A percentile compares a stretch with the other conserved stretches of the same genome.
These are phyloP conservation scores for Tipula lateralis DNA, from an alignment of 2,888 invertebrate species.

Conservation along the genomic window DNA sequence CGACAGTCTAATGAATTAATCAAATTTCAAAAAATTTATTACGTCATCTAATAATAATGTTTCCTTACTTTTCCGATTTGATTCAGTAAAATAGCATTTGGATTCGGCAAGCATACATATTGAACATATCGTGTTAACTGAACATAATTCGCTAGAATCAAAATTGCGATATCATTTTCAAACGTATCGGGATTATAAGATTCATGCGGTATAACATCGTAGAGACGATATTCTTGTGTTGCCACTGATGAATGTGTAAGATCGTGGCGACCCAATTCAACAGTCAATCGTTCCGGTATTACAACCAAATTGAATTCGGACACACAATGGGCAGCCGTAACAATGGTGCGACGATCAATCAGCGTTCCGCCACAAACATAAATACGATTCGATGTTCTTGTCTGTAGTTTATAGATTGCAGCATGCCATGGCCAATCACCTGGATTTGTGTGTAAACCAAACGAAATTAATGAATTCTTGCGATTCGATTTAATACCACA, in stretches of 20 bases:
- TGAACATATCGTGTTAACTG: conserved; percentile 42
- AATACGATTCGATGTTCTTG: not conserved
- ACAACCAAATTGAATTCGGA: conserved; percentile 38
- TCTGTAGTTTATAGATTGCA: conserved; percentile 38
- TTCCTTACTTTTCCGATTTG: not conserved
- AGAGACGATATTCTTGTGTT: conserved; percentile 41
- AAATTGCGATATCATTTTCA: conserved; percentile 44
- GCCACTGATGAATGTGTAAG: conserved; percentile 42
- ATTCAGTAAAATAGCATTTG: not conserved
- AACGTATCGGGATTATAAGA: conserved; percentile 31
- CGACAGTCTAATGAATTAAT: conserved; percentile 34
- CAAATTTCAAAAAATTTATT: not conserved
- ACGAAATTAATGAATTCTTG: not conserved
- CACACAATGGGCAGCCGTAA: conserved; percentile 45
- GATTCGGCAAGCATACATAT: conserved; percentile 43
- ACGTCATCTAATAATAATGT: not conserved
- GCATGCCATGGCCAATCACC: conserved; percentile 51
- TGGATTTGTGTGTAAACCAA: not conserved
- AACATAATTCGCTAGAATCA: conserved; percentile 43
- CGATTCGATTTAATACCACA: not conserved
- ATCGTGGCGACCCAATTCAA: conserved; percentile 46
- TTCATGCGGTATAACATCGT: conserved; percentile 31
- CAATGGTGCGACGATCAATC: conserved; percentile 41
- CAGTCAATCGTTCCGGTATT: conserved; percentile 41
- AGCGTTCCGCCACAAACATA: conserved; percentile 48